Conservation (phyloP, 2,888 invertebrate species). For the Acrobasis suavella region DNA sequence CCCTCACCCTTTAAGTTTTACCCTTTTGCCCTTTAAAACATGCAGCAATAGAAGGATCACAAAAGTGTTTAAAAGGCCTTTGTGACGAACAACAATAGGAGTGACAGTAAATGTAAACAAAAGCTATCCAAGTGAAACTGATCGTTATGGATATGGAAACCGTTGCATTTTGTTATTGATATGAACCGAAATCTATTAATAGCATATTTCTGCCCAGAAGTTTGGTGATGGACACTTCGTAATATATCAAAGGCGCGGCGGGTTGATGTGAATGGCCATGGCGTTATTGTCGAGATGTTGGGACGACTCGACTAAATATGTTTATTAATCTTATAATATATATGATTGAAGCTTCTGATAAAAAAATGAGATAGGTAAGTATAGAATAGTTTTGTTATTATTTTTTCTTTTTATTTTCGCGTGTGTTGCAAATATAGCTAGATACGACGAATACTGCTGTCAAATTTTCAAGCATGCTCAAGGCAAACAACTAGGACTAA, state of each 20-base stretch:
- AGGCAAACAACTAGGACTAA: too few relatives aligned
- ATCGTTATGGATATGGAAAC: constrained; percentile 1
- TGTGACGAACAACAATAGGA: constrained; percentile 5
- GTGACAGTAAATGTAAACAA: constrained; percentile 16
- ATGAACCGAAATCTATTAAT: constrained; percentile 7
- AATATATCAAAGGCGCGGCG: constrained; percentile 8
- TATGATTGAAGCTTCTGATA: too few relatives aligned
- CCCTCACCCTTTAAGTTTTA: constrained; percentile 26
- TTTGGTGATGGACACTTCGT: constrained; percentile 12
- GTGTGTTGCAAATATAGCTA: too few relatives aligned
- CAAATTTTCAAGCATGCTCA: too few relatives aligned
- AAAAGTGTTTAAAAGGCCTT: not conserved
- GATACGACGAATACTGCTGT: too few relatives aligned
- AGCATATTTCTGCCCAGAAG: constrained; percentile 2
- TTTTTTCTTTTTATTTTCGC: too few relatives aligned
- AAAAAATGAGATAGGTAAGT: too few relatives aligned
- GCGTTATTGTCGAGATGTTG: not conserved
- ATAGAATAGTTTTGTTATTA: too few relatives aligned
- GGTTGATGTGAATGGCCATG: constrained; percentile 2
- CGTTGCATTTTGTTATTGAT: constrained; percentile 11
- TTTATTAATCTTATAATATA: too few relatives aligned
- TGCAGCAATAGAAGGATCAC: constrained; percentile 16
- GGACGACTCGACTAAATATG: too few relatives aligned
- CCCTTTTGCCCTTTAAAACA: constrained; percentile 22
- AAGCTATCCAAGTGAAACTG: constrained; percentile 20